Base-by-base conservation (phyloP, 2,113 vertebrate genomes). In the Orientallactaga bullata region DNA sequence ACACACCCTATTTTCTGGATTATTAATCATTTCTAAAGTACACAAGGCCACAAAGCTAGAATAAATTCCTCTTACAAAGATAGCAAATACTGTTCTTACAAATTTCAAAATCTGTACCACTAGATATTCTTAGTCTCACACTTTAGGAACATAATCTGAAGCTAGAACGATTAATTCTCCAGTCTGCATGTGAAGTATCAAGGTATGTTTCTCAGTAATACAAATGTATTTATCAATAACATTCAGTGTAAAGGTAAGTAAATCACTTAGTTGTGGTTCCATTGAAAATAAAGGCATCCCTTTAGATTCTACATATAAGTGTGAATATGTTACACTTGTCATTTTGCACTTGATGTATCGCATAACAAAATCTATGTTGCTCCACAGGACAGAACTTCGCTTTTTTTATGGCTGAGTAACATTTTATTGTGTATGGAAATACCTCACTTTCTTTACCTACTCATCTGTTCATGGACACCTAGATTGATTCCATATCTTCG, bases 1-100 rank as follows among this genome's bases (percentile, higher is more conserved):
- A n/a, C n/a, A n/a, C n/a, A n/a, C n/a, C n/a, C n/a, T n/a, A n/a
- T n/a, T n/a, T n/a, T n/a, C n/a, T n/a, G n/a, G n/a, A n/a, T n/a
- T 96, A 93, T 96, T 28, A 97, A 98, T 98, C 98, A 98, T 98
- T 98, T 97, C 94, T 97, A 98, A 97, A 97, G 92, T 98, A 98
- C 96, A 98, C 96, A 96, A 96, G 95, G 95, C 98, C 97, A 97
- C 95, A 84, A 97, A 97, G 97, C 96, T 96, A 98, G 96, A n/a
- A 98, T 94, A 91, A 96, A 96, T 39, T 73, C 37, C 35, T 26
- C 95, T 97, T 77, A 96, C 51, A 51, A 96, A 97, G 63, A 61
- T n/a, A 69, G 51, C 4, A 97, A 95, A 86, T 94, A 12, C 90
- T 95, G 96, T 88, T 97, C 91, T 91, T 94, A 96, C 73, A 97